A percentile compares a stretch with the other conserved stretches of the same genome.
These are phyloP conservation scores for Vulpes vulpes DNA, from an alignment of 2,113 vertebrate genomes.

Conservation along the genomic window DNA sequence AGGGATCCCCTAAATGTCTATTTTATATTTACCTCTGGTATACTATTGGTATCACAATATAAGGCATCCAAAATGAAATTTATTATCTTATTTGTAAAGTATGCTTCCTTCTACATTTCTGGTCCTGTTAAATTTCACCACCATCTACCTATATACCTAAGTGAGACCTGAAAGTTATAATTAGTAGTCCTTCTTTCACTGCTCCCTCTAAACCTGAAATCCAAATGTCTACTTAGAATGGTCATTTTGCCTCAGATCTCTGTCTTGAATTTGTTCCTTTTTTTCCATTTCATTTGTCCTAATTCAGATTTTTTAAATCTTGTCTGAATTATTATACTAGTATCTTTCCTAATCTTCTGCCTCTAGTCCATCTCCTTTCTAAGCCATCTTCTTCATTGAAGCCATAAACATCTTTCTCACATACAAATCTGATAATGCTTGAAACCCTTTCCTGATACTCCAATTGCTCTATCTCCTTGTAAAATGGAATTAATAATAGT, in stretches of 20 bases:
- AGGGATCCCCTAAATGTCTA: neutral
- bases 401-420: neutral
- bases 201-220: neutral
- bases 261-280: neutral
- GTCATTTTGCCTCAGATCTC: neutral
- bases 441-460: neutral
- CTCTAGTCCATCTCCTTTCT: neutral
- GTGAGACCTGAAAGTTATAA: neutral
- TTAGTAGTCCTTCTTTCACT: neutral
- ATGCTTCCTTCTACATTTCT: neutral
- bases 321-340: slow-evolving; percentile 35
- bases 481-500: neutral
- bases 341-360: neutral
- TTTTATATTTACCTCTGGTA: slow-evolving; percentile 17
- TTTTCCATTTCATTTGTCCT: neutral
- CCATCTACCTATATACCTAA: neutral
- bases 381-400: neutral
- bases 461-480: slow-evolving; percentile 8
- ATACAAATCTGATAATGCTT: neutral
- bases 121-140: neutral
- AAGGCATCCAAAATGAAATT: neutral
- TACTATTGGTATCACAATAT: neutral
- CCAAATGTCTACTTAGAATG: neutral
- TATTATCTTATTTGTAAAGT: neutral
- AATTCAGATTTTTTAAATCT: slow-evolving; percentile 50